Conservation (phyloP, 1,140 invertebrate species). For the Neelides sp. region DNA sequence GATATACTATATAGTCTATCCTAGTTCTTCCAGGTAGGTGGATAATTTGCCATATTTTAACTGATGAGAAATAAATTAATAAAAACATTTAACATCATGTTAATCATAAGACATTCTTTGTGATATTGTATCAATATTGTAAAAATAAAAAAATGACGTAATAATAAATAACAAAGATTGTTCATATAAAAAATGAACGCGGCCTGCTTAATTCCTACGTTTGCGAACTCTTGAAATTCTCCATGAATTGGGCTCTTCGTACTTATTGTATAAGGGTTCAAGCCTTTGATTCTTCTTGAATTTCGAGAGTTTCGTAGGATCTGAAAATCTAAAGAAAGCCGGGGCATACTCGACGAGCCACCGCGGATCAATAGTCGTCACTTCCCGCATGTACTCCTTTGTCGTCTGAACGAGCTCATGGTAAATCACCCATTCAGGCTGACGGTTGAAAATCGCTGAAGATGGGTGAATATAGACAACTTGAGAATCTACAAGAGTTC, state of each 20-base stretch:
- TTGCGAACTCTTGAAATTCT: slow-evolving; percentile 87
- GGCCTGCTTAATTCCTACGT: slow-evolving; percentile 65
- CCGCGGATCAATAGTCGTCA: slow-evolving; percentile 96
- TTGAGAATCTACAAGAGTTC: slow-evolving; percentile 93
- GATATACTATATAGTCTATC: too few species aligned
- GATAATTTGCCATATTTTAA: too few species aligned
- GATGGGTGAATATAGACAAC: slow-evolving; percentile 99
- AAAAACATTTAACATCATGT: too few species aligned
- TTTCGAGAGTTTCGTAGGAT: slow-evolving; percentile 95
- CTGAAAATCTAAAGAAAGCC: slow-evolving; percentile 98
- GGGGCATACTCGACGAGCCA: slow-evolving; percentile 99
- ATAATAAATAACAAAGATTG: neutral
- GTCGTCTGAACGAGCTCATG: slow-evolving; percentile 98
- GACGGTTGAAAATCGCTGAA: slow-evolving; percentile 90
- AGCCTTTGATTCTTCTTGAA: slow-evolving; percentile 98
- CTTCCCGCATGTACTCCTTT: slow-evolving; percentile 99
- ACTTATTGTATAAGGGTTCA: slow-evolving; percentile 97
- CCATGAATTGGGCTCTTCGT: slow-evolving; percentile 98
- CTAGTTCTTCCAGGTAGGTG: too few species aligned
- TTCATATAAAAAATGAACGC: neutral
- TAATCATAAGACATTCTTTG: too few species aligned
- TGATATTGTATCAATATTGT: too few species aligned
- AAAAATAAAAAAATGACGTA: neutral
- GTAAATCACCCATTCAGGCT: slow-evolving; percentile 99
- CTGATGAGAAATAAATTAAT: too few species aligned